These are phyloP conservation scores for Oncorhynchus kisutch DNA, from an alignment of 2,113 vertebrate species.

Conservation along the genomic window DNA sequence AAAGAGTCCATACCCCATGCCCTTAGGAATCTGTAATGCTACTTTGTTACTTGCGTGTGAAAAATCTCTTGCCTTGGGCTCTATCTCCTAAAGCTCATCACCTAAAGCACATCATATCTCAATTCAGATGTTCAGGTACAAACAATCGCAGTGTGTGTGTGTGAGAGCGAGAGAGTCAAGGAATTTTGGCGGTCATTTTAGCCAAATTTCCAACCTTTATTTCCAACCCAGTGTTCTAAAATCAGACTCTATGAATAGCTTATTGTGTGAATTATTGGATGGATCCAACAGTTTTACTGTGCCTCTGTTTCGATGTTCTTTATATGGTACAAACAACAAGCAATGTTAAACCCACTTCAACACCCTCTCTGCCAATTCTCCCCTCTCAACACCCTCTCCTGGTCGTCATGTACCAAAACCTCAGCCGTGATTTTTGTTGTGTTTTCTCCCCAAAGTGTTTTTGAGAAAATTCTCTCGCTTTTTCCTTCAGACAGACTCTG, in stretches of 20 bases:
- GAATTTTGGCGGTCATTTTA: not conserved
- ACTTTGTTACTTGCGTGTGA: not conserved
- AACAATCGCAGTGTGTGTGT: not conserved
- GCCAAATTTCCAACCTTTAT: not conserved
- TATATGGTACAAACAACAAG: not conserved
- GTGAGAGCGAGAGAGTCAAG: not conserved
- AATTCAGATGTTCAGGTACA: not conserved
- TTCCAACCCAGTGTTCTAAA: not conserved
- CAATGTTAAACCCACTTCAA: not conserved
- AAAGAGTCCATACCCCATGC: not conserved
- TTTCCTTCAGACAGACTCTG: constrained; percentile 58
- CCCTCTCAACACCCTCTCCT: constrained; percentile 45
- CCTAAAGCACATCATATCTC: not conserved
- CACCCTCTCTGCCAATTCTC: constrained; percentile 26
- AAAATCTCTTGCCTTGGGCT: not conserved
- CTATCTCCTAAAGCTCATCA: not conserved
- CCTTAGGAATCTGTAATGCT: not conserved
- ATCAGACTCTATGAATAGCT: not conserved
- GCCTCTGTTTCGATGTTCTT: not conserved
- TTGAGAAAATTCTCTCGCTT: constrained; percentile 26
- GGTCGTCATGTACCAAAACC: constrained; percentile 58
- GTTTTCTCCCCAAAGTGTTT: constrained; percentile 48
- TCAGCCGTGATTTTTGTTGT: constrained; percentile 31
- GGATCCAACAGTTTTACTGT: too few species aligned
- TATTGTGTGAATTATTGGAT: not conserved